Conservation (phyloP, 2,113 vertebrate genomes). For the Carollia perspicillata region DNA sequence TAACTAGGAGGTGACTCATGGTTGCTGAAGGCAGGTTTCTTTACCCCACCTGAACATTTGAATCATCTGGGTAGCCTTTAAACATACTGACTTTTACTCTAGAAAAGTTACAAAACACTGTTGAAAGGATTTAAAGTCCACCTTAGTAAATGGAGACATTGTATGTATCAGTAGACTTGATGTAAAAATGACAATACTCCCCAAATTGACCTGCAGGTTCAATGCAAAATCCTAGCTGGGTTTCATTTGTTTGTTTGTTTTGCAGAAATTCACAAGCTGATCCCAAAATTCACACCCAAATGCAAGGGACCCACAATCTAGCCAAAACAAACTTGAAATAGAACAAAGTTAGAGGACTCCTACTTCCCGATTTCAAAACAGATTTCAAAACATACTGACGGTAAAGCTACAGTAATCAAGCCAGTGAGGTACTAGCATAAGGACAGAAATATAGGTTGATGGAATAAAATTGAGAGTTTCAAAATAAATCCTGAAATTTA, state of each 20-base stretch:
- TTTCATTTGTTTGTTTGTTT: background rate
- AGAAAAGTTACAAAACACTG: background rate
- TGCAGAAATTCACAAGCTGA: background rate
- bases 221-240: background rate
- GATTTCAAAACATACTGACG: too few relatives aligned
- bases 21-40: background rate
- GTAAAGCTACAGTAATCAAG: background rate
- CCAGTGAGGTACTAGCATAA: background rate
- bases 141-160: background rate
- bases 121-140: background rate
- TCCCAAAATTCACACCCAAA: slow-evolving; percentile 4
- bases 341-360: background rate
- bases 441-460: background rate
- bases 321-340: background rate
- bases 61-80: slow-evolving; percentile 1
- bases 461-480: background rate
- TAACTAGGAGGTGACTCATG: slow-evolving; percentile 41
- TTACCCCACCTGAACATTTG: background rate
- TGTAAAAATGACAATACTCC: background rate
- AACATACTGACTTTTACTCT: background rate
- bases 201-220: background rate
- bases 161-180: background rate
- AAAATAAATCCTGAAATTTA: slow-evolving; percentile 24
- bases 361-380: background rate
- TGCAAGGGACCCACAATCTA: background rate